Evolutionary conservation across 2,888 invertebrate species (phyloP).

Genomic region (Drosophila kuntzei): DNA sequence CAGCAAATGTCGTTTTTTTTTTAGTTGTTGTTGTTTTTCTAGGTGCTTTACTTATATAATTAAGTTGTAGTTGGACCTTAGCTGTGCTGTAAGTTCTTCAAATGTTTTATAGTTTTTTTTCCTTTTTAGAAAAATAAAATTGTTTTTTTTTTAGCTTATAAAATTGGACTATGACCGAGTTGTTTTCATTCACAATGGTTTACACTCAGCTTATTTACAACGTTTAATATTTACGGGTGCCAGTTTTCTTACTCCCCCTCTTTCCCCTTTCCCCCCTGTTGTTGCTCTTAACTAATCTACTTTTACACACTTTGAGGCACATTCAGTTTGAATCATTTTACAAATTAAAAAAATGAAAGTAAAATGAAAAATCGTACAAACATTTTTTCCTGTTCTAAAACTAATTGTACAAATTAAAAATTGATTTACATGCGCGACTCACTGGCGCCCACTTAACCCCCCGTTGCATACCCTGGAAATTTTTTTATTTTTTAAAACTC

Average conservation of each 20-base stretch:
- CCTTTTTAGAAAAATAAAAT: constrained; percentile 50
- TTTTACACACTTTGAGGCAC: constrained; percentile 75
- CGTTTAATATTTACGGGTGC: constrained; percentile 1
- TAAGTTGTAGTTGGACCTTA: constrained; percentile 39
- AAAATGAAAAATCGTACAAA: constrained; percentile 14
- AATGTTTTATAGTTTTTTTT: constrained; percentile 19
- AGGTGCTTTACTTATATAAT: constrained; percentile 9
- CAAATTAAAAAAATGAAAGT: constrained; percentile 66
- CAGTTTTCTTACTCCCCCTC: not conserved
- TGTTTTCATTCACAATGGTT: constrained; percentile 36
- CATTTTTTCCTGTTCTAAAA: constrained; percentile 35
- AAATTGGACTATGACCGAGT: constrained; percentile 62
- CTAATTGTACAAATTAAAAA: constrained; percentile 79
- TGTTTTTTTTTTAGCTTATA: constrained; percentile 35
- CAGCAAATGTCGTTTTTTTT: constrained; percentile 49
- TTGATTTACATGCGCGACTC: constrained; percentile 62
- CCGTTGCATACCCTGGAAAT: constrained; percentile 5
- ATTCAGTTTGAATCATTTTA: constrained; percentile 78
- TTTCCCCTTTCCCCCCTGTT: not conserved
- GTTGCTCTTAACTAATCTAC: constrained; percentile 52
- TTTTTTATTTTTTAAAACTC: constrained; percentile 43
- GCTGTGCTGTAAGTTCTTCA: constrained; percentile 23
- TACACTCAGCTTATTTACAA: constrained; percentile 47
- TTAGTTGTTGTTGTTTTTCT: constrained; percentile 14
- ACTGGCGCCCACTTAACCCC: constrained; percentile 31